Base-by-base conservation (phyloP, 2,797 vertebrate genomes). In the Fistularia tabacaria region DNA sequence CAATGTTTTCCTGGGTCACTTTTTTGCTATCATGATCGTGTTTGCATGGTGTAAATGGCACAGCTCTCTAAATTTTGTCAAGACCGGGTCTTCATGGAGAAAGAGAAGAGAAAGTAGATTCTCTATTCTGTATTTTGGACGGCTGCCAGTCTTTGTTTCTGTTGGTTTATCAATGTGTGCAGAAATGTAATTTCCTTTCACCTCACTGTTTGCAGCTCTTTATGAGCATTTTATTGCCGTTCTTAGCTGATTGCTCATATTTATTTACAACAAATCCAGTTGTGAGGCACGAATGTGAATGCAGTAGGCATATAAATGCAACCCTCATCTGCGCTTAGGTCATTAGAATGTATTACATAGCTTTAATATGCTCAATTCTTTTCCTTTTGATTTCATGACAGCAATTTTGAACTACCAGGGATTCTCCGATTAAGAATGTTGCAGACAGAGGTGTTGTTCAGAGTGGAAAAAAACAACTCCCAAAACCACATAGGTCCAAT, bases 181-280 rank as follows among this genome's bases (percentile, higher is more conserved):
- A 64, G 66, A 77, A 84, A 76, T 70, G 76, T 69, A 81, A 75
- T 82, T 81, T 81, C 63, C 72, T 68, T 71, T 54, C 54, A 38
- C 74, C 71, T 72, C 71, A 60, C 57, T 74, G 70, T 85, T 77
- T 79, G 65, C 62, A 54, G 71, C 59, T 57, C 66, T 81, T 86
- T 78, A 82, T 59, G 66, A 67, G 53, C 52, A 25, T 63, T 83
- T 85, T 78, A 84, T 80, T 75, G 80, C 80, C 47, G 64, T 66
- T 80, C 82, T 85, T 81, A 73, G 80, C 74, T 85, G 85, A 86
- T 86, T 87, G 83, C 79, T 83, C 78, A 81, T 84, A 82, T 87
- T 85, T 87, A 88, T 85, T 81, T 85, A 82, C 83, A 79, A 82
- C 71, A 36, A 79, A 79, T 78, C 67, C 67, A 73, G 69, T 84